Conservation (phyloP, 2,113 vertebrate species). For the Ophiodon elongatus region DNA sequence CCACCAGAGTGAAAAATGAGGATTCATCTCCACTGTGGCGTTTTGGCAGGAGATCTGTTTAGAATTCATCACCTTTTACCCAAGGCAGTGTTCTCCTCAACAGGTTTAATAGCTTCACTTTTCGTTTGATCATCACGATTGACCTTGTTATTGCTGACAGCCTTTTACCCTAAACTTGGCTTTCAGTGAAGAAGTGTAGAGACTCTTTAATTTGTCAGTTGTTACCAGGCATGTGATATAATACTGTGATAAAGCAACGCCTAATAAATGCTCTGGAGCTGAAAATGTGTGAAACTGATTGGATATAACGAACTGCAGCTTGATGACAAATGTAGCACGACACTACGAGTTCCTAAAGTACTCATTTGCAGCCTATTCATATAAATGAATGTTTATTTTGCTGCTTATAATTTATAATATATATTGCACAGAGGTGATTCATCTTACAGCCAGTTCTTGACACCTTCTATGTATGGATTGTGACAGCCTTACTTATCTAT, state of each 20-base stretch:
- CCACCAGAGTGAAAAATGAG: conserved; percentile 48
- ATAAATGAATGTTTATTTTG: conserved; percentile 2
- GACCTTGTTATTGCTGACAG: conserved; percentile 37
- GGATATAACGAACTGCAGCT: conserved; percentile 6
- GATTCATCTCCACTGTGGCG: conserved; percentile 19
- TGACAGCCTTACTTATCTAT: background rate
- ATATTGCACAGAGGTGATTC: background rate
- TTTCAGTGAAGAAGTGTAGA: background rate
- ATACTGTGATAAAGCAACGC: background rate
- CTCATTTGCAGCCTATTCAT: conserved; percentile 19
- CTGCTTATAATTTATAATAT: background rate
- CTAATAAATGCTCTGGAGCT: background rate
- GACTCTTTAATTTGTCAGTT: conserved; percentile 11
- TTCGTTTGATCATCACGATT: conserved; percentile 28
- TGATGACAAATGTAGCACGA: conserved; percentile 12
- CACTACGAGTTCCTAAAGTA: background rate
- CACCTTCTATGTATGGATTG: background rate
- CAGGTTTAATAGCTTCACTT: conserved; percentile 24
- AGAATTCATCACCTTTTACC: conserved; percentile 53
- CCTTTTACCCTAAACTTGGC: conserved; percentile 19
- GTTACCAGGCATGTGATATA: background rate
- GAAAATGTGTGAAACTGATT: conserved; percentile 15
- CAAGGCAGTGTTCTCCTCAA: conserved; percentile 13
- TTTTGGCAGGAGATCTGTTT: conserved; percentile 47
- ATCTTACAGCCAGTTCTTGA: background rate